Conservation (phyloP, 1,140 invertebrate species). For the Lycorma delicatula region DNA sequence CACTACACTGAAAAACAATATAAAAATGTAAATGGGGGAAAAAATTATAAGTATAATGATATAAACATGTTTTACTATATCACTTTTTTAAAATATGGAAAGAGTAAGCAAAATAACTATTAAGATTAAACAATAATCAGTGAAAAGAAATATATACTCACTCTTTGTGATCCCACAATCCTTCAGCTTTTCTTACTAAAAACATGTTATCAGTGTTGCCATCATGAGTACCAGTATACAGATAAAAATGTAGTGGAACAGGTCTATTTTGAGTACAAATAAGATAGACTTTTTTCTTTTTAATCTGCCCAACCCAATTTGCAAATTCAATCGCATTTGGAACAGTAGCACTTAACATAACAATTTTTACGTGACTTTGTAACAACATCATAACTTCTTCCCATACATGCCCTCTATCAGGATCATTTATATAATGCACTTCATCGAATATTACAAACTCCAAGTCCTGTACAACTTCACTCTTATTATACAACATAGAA, state of each 20-base stretch:
- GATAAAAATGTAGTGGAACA: conserved; percentile 88
- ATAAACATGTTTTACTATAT: too few species aligned
- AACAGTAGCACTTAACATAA: conserved; percentile 96
- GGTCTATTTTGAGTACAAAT: conserved; percentile 90
- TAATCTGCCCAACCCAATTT: conserved; percentile 92
- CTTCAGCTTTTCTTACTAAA: conserved; percentile 70
- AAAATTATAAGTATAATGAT: too few species aligned
- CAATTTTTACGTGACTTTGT: conserved; percentile 88
- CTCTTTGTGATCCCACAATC: conserved; percentile 57
- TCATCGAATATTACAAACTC: conserved; percentile 99
- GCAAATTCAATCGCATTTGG: conserved; percentile 96
- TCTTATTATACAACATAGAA: conserved; percentile 35
- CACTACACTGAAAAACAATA: too few species aligned
- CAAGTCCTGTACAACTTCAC: conserved; percentile 88
- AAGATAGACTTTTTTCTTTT: conserved; percentile 88
- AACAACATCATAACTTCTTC: conserved; percentile 97
- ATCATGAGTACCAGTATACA: conserved; percentile 79
- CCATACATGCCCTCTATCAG: conserved; percentile 97
- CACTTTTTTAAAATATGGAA: not conserved
- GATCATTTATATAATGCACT: conserved; percentile 98
- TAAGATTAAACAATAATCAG: not conserved
- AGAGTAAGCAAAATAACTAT: not conserved
- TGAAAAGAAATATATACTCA: conserved; percentile 39
- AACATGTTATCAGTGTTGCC: conserved; percentile 74
- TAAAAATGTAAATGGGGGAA: too few species aligned